Base-by-base conservation (phyloP, 2,888 invertebrate genomes). In the Rotaria magnacalcarata region DNA sequence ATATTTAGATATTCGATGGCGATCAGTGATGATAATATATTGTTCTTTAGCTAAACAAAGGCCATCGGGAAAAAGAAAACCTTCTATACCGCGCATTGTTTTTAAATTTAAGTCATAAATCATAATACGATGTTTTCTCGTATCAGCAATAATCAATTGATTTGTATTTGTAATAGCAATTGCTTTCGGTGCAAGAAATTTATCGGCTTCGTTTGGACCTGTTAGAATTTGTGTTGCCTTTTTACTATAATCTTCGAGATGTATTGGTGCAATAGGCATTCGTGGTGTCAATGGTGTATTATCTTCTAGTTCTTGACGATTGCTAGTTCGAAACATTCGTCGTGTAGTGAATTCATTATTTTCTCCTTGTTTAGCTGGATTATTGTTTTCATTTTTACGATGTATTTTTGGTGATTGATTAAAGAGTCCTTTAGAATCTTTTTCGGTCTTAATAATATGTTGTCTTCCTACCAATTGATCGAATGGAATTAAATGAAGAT, bases 101-200 rank as follows among this genome's bases (percentile, higher is more conserved):
- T 67, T 67, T 34, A 67, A 27, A 27, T n/a, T 67, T 34, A 67
- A 67, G 27, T 67, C 67, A 34, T 67, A 67, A 21, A 67, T 34
- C 10, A 67, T n/a, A 10, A 67, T n/a, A 27, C 67, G 67, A 67
- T 67, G 67, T 67, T 67, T 67, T 67, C 27, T 67, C 27, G 67
- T 67, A 34, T 67, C 67, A n/a, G 67, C 67, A 27, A 67, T 67
- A 4, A 67, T 14, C 19, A 67, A 67, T 67, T 67, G 67, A 27
- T 67, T 67, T 27, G 67, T 67, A 67, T 67, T 27, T 21, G 67
- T 67, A 11, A 67, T 24, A 67, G 67, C 27, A 8, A 67, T 67
- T 34, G 67, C 67, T 67, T 67, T 67, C 10, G 67, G 67, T 67
- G 67, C 67, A 27, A 67, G 34, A 34, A 67, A 67, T 67, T 67